Base-by-base conservation (phyloP, 2,888 invertebrate species). In the Thyatira batis region DNA sequence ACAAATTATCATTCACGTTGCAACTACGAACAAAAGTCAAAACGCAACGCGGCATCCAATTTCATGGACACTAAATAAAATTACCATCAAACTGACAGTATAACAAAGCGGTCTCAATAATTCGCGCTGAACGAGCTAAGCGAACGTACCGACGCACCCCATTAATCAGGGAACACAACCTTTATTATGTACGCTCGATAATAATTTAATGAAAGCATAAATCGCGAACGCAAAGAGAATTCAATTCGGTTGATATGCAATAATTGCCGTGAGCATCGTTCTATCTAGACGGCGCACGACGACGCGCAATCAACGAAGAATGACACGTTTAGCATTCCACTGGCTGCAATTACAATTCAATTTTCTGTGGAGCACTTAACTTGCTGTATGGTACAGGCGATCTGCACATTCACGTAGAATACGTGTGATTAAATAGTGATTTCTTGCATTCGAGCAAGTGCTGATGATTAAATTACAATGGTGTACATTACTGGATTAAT, bases 41-140 rank as follows among this genome's bases (percentile, higher is more conserved):
- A 80, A 85, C 75, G 77, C 74, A 46, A 72, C 67, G 63, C 67
- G 70, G 78, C 80, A 80, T 86, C 82, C 84, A 89, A 91, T 90
- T 91, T 89, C 89, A 91, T 76, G 88, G 87, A 54, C 82, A 84
- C 83, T 91, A 90, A 90, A 91, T 87, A 90, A 91, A 92, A 91
- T 92, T 90, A 86, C 76, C 89, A 82, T 74, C 80, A 69, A 76
- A 71, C 81, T 78, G 87, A 83, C 89, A 86, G 76, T 76, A 74
- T 85, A 85, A 89, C 87, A 88, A 89, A 90, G 88, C 85, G 86
- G 71, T 85, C 80, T 82, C 82, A 86, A 90, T 91, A 89, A 89
- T 85, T 89, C 76, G 82, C 82, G 65, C 69, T 73, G 81, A 87
- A 89, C 85, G 82, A 89, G 85, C 82, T 78, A 71, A 69, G 65